A percentile compares a stretch with the other conserved stretches of the same genome.
Evolutionary conservation across 1,140 invertebrate genomes (phyloP).

Genomic region (Lepidostoma basale): DNA sequence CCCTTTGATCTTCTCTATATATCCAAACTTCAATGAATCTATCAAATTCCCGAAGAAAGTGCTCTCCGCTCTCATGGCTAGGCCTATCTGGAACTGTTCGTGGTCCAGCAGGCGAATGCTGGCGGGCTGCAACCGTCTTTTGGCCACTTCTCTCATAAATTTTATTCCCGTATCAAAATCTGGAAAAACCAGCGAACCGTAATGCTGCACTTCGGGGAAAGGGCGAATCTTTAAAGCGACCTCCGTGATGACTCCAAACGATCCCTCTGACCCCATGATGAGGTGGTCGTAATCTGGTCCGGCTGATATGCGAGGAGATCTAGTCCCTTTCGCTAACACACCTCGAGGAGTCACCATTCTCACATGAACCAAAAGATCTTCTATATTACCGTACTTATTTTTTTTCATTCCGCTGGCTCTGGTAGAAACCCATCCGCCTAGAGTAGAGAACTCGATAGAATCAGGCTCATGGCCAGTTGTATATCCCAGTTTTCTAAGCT

Average conservation of each 20-base stretch:
- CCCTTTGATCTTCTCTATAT: slow-evolving; percentile 71
- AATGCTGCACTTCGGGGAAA: slow-evolving; percentile 65
- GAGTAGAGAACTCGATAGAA: slow-evolving; percentile 76
- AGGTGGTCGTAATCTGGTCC: slow-evolving; percentile 77
- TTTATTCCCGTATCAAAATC: slow-evolving; percentile 69
- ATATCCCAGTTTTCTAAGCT: slow-evolving; percentile 55
- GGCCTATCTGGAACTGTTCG: slow-evolving; percentile 74
- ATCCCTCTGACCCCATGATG: slow-evolving; percentile 77
- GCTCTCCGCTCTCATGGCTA: slow-evolving; percentile 66
- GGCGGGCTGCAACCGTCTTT: slow-evolving; percentile 70
- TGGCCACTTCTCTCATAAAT: slow-evolving; percentile 65
- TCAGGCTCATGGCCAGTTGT: slow-evolving; percentile 75
- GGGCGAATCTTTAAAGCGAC: slow-evolving; percentile 75
- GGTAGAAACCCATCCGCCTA: slow-evolving; percentile 80
- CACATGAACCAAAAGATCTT: slow-evolving; percentile 72
- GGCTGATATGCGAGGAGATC: slow-evolving; percentile 67
- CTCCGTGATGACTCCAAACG: slow-evolving; percentile 73
- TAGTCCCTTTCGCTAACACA: slow-evolving; percentile 65
- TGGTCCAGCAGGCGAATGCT: slow-evolving; percentile 77
- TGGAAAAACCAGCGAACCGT: slow-evolving; percentile 75
- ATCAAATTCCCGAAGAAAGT: slow-evolving; percentile 60
- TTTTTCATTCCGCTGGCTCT: slow-evolving; percentile 82
- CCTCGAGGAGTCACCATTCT: slow-evolving; percentile 71
- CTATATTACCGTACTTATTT: slow-evolving; percentile 79
- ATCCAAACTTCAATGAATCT: slow-evolving; percentile 69